Base-by-base conservation (phyloP, 2,888 invertebrate genomes). In the Drosophila macrospina region DNA sequence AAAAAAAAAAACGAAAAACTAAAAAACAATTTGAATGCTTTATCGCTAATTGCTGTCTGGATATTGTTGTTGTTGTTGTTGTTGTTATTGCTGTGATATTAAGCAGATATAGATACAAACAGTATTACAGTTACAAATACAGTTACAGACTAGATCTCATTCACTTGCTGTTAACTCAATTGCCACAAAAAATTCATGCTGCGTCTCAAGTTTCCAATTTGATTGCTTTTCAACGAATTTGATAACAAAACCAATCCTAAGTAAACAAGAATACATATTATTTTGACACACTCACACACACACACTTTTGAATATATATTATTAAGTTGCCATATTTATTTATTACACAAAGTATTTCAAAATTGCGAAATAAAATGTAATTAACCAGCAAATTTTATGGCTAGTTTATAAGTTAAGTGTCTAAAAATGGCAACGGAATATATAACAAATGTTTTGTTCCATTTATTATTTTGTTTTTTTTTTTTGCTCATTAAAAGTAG, bases 31-130 rank as follows among this genome's bases (percentile, higher is more conserved):
- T 50, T 55, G 26, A 64, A 62, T 61, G 63, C 52, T 67, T 68
- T 64, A 64, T 71, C 71, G 54, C 50, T 64, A 75, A 75, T 75
- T 75, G 67, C 56, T 54, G 51, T 66, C 52, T 69, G 60, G 48
- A 57, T 70, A 54, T 68, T 61, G 39, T 54, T 32, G 13, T 52
- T 55, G 42, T 47, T 71, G 30, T 51, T 52, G 5, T 74, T 64
- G 52, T 41, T 50, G 26, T 47, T 52, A 15, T 39, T 68, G 51
- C 32, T 59, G 54, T 34, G 39, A 62, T 54, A 54, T 68, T 50
- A 51, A 57, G 36, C 52, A 44, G 62, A 62, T 64, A 63, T 36
- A 24, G 36, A 39, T 20, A 20, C 20, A 20, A 20, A 20, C 20
- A 20, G n/a, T n/a, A 20, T 57, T 64, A 59, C 41, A 24, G 36